These are phyloP conservation scores for Hypsibius dujardini DNA, from an alignment of 1,140 invertebrate genomes.

Conservation along the genomic window DNA sequence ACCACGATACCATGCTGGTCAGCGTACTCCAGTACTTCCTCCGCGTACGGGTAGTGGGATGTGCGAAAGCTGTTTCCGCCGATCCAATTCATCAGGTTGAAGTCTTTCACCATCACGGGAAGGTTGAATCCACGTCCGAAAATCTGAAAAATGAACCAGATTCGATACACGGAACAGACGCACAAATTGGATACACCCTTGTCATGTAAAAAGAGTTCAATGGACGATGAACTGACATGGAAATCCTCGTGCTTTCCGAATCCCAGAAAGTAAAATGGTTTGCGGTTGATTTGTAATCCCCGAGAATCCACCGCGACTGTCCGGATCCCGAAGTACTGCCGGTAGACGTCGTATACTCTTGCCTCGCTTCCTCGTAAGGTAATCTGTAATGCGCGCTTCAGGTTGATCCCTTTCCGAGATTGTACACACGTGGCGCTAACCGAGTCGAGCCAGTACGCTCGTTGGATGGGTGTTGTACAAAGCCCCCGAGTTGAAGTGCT, in stretches of 20 bases:
- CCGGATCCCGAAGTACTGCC: slow-evolving; percentile 64
- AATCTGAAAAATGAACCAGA: slow-evolving; percentile 38
- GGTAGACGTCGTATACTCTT: slow-evolving; percentile 76
- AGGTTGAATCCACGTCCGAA: slow-evolving; percentile 73
- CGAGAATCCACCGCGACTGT: slow-evolving; percentile 55
- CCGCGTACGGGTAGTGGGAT: slow-evolving; percentile 95
- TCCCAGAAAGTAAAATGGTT: slow-evolving; percentile 69
- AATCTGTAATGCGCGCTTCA: too few relatives aligned
- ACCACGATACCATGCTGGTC: slow-evolving; percentile 83
- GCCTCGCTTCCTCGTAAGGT: too few relatives aligned
- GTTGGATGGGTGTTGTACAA: too few relatives aligned
- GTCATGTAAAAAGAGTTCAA: too few relatives aligned
- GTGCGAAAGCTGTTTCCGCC: slow-evolving; percentile 87
- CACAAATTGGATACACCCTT: too few relatives aligned
- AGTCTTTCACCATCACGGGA: slow-evolving; percentile 67
- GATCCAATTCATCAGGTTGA: slow-evolving; percentile 82
- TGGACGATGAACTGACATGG: too few relatives aligned
- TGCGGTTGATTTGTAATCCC: slow-evolving; percentile 59
- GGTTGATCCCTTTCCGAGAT: too few relatives aligned
- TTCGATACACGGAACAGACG: too few relatives aligned
- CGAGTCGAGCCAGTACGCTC: too few relatives aligned
- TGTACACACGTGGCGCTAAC: too few relatives aligned
- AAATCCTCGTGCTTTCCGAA: slow-evolving; percentile 92
- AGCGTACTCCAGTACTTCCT: slow-evolving; percentile 87
- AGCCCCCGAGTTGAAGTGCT: too few relatives aligned